Base-by-base conservation (phyloP, 1,140 invertebrate genomes). In the Triops cancriformis region DNA sequence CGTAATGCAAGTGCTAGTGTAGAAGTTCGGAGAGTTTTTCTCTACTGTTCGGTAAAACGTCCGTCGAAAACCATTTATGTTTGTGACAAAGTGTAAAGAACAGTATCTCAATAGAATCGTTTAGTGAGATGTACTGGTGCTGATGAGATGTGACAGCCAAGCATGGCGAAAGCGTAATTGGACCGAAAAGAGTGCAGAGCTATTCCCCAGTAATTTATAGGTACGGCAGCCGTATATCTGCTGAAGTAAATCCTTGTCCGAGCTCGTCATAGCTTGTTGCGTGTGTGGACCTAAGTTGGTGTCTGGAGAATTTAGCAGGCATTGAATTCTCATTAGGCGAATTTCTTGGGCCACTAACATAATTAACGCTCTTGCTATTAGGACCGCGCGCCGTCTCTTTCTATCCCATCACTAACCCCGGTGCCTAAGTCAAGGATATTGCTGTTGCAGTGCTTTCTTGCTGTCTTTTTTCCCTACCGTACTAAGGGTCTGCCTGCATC, bases 291-390 rank as follows among this genome's bases (percentile, higher is more conserved):
- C n/a, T 10, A n/a, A 23, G 51, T 64, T 23, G n/a, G 51, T 64
- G 51, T n/a, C n/a, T 64, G 14, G 9, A 1, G 51, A 64, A 64
- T 64, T 64, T 64, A 64, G 9, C 18, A 14, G 45, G 14, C 51
- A 23, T n/a, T 64, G 7, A 3, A n/a, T 64, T 64, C 51, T 64
- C 51, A 0, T 64, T 64, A 64, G 51, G 4, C n/a, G 23, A 64
- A n/a, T 64, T 64, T 64, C 23, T 23, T 64, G 31, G 28, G 73
- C 73, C 43, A 74, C 37, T 37, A 42, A 74, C 41, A 74, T 41
- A 42, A 31, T 14, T 3, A 31, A 31, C 31, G 9, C 73, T 73
- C 26, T 4, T 72, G n/a, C 64, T 72, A n/a, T 26, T n/a, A n/a
- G n/a, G 64, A 72, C 64, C n/a, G 11, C 4, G 64, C n/a, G n/a